These are phyloP conservation scores for Anneissia japonica DNA, from an alignment of 35 echinoderm and acorn worm species.

Conservation along the genomic window DNA sequence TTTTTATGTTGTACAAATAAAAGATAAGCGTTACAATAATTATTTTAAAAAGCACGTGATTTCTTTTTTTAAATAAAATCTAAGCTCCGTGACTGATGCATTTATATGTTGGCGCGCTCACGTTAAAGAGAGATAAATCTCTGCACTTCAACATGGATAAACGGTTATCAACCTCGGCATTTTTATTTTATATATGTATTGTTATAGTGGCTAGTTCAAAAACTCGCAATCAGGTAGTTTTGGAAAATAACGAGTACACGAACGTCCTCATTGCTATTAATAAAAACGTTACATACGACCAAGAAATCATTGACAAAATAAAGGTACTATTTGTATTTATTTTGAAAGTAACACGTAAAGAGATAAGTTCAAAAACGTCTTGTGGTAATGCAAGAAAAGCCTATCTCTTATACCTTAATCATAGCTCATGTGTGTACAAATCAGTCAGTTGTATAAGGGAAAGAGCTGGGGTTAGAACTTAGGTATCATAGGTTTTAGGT, in stretches of 20 bases:
- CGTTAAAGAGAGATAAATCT: too few species aligned
- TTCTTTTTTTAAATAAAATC: too few species aligned
- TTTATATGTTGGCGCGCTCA: too few species aligned
- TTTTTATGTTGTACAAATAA: too few species aligned
- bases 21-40: too few species aligned
- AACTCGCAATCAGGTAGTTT: neutral
- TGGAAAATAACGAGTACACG: slow-evolving; percentile 4
- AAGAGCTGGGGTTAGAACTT: neutral
- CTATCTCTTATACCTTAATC: too few species aligned
- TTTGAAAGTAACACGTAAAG: neutral
- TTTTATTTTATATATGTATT: neutral
- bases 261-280: slow-evolving; percentile 38
- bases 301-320: slow-evolving; percentile 1
- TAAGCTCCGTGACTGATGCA: too few species aligned
- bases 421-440: neutral
- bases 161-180: neutral
- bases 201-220: neutral
- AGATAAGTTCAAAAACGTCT: too few species aligned
- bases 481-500: too few species aligned
- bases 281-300: slow-evolving; percentile 17
- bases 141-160: too few species aligned
- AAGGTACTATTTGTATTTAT: neutral
- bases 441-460: neutral
- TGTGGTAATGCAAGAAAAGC: too few species aligned
- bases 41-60: too few species aligned